phyloP scores from a whole-genome alignment of 2,113 vertebrate species.

The Cyprinus carpio region DNA sequence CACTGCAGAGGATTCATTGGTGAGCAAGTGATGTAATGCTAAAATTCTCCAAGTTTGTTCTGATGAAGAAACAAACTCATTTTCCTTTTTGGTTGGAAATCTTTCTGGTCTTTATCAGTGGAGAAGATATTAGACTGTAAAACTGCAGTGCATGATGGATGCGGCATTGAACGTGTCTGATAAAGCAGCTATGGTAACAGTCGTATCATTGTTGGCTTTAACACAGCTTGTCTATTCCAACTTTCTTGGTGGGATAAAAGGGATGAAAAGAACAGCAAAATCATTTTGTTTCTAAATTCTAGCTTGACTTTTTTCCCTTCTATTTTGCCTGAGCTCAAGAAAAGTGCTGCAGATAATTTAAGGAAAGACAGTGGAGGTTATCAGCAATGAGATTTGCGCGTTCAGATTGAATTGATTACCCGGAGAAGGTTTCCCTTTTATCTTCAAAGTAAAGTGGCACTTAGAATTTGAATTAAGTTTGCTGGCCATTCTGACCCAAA shows the following conservation, averaged over 20 bases:
- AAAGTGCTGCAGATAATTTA: conserved; percentile 21
- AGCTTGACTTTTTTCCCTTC: conserved; percentile 32
- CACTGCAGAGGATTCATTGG: no score
- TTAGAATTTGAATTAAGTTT: conserved; percentile 61
- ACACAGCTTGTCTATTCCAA: conserved; percentile 10
- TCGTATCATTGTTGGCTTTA: conserved; percentile 52
- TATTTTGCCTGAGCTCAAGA: conserved; percentile 24
- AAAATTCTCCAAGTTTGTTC: no score
- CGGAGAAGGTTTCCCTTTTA: conserved; percentile 40
- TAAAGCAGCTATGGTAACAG: conserved; percentile 62
- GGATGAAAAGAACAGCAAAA: conserved; percentile 7
- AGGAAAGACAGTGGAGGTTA: conserved; percentile 48
- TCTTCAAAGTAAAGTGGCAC: conserved; percentile 52
- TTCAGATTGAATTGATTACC: conserved; percentile 55
- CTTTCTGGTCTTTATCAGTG: background rate
- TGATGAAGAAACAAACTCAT: no score
- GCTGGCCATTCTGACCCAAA: conserved; percentile 38
- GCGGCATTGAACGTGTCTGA: conserved; percentile 64
- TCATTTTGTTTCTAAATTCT: background rate
- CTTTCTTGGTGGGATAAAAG: conserved; percentile 53
- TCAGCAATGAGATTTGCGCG: conserved; percentile 54
- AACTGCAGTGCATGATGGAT: conserved; percentile 62
- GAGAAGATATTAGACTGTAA: conserved; percentile 39
- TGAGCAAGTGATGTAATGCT: no score
- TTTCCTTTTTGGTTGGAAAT: background rate